Evolutionary conservation across 2,113 vertebrate genomes (phyloP).

Genomic region (Aphyosemion australe): DNA sequence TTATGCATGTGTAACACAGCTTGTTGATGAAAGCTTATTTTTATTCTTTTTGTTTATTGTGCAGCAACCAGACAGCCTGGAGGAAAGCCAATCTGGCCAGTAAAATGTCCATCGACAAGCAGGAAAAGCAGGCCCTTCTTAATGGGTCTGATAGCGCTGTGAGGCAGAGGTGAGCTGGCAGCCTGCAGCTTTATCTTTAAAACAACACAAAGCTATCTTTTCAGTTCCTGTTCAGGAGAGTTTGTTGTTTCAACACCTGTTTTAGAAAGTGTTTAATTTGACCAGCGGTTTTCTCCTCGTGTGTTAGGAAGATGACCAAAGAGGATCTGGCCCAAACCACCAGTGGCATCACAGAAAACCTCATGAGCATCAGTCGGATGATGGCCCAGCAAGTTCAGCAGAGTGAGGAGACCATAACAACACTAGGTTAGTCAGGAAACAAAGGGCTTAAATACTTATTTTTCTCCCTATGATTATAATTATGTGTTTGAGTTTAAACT

Average conservation of each 20-base stretch:
- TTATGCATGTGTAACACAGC: not conserved
- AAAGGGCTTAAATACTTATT: not conserved
- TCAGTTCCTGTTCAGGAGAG: not conserved
- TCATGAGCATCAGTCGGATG: constrained; percentile 96
- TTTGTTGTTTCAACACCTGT: not conserved
- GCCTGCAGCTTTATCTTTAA: not conserved
- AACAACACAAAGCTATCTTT: too few species aligned
- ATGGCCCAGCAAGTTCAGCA: constrained; percentile 96
- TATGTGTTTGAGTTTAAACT: too few species aligned
- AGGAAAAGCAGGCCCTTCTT: constrained; percentile 92
- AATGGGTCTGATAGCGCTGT: constrained; percentile 79
- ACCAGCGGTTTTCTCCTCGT: not conserved
- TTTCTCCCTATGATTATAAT: too few species aligned
- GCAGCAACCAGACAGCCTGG: constrained; percentile 95
- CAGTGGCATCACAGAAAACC: constrained; percentile 90
- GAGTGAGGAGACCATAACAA: constrained; percentile 89
- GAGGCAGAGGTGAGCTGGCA: constrained; percentile 84
- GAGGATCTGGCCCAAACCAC: constrained; percentile 88
- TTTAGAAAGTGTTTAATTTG: not conserved
- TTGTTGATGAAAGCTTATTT: not conserved
- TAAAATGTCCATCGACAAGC: constrained; percentile 92
- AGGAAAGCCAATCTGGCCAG: constrained; percentile 95
- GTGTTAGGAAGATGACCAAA: constrained; percentile 85
- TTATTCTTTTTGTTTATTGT: constrained; percentile 3
- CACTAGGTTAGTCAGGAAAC: constrained; percentile 79